These are phyloP conservation scores for Lepidurus apus DNA, from an alignment of 1,140 invertebrate genomes.

Conservation along the genomic window DNA sequence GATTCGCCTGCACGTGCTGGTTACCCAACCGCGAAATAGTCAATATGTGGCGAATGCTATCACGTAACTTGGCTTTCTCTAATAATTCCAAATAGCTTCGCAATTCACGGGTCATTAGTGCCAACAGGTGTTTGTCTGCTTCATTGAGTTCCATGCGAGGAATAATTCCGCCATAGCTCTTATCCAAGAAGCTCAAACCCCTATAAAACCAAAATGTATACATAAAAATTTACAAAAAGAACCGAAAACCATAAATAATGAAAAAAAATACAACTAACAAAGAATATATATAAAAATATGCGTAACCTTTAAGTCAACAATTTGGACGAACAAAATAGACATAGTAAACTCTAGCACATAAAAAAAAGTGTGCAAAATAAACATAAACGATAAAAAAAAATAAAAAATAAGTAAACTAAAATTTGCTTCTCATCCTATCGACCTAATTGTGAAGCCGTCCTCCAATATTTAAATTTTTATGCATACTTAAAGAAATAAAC, in stretches of 20 bases:
- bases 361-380: no score
- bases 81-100: slow-evolving; percentile 69
- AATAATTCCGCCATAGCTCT: slow-evolving; percentile 72
- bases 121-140: slow-evolving; percentile 72
- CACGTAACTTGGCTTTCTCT: slow-evolving; percentile 76
- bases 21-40: slow-evolving; percentile 88
- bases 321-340: no score
- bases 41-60: slow-evolving; percentile 79
- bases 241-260: slow-evolving; percentile 29
- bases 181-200: slow-evolving; percentile 79
- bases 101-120: slow-evolving; percentile 75
- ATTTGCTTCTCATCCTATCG: no score
- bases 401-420: no score
- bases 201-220: slow-evolving; percentile 47
- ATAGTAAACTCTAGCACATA: no score
- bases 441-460: no score
- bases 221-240: slow-evolving; percentile 29
- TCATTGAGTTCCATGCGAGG: slow-evolving; percentile 62
- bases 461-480: no score
- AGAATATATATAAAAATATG: slow-evolving; percentile 23
- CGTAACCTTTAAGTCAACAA: no score
- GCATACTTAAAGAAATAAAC: no score
- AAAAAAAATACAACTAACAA: slow-evolving; percentile 20
- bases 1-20: slow-evolving; percentile 88
- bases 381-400: no score